Conservation (phyloP, 1,140 invertebrate genomes). For the Wiebesia pumilae region DNA sequence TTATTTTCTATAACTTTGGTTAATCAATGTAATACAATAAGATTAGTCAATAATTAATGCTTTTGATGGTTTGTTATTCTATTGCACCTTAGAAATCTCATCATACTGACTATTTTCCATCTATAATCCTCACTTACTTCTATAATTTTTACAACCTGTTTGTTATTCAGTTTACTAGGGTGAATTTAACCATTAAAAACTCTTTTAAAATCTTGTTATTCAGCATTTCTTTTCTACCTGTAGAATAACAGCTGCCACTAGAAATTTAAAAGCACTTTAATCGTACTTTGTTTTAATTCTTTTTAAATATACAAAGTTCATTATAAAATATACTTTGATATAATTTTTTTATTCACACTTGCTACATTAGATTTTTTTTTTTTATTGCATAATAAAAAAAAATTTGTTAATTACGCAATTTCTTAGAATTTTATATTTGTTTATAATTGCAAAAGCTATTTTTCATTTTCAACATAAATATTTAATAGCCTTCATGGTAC, state of each 20-base stretch:
- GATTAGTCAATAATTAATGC: background rate
- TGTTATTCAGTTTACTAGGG: conserved; percentile 13
- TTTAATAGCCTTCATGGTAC: background rate
- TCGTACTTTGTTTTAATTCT: too few species aligned
- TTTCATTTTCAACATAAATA: background rate
- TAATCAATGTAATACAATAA: background rate
- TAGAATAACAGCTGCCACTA: background rate
- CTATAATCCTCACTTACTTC: conserved; percentile 20
- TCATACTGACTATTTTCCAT: conserved; percentile 25
- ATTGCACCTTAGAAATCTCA: conserved; percentile 18
- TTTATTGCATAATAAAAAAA: background rate
- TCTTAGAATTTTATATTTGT: background rate
- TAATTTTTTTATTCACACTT: background rate
- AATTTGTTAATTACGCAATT: background rate
- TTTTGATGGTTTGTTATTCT: background rate
- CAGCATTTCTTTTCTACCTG: background rate
- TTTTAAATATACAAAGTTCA: too few species aligned
- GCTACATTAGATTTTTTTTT: background rate
- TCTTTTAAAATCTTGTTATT: conserved; percentile 32
- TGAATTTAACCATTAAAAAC: conserved; percentile 23
- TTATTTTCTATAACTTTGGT: background rate
- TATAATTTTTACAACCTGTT: conserved; percentile 42
- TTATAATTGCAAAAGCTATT: background rate
- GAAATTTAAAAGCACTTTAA: too few species aligned
- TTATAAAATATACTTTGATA: too few species aligned